phyloP scores from a whole-genome alignment of 1,140 invertebrate genomes.

The Dendroctonus valens region DNA sequence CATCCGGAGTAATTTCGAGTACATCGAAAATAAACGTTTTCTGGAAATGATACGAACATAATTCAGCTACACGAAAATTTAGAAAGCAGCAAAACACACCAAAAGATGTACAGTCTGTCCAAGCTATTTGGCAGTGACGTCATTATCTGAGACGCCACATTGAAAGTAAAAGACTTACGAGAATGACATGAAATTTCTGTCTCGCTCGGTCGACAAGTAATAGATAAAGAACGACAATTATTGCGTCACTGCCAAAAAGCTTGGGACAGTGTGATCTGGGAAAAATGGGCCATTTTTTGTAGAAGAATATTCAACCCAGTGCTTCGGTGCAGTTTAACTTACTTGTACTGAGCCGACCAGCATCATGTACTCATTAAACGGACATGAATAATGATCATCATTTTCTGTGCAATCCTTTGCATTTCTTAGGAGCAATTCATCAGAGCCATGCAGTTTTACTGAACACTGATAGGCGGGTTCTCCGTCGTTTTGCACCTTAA shows the following conservation, averaged over 20 bases:
- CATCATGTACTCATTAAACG: slow-evolving; percentile 9
- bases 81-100: slow-evolving; percentile 1
- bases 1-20: slow-evolving; percentile 15
- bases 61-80: too few relatives aligned
- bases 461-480: slow-evolving; percentile 37
- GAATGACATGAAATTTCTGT: neutral
- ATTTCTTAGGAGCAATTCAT: slow-evolving; percentile 32
- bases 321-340: too few relatives aligned
- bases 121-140: neutral
- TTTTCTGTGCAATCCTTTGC: slow-evolving; percentile 30
- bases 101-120: slow-evolving; percentile 7
- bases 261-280: too few relatives aligned
- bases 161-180: neutral
- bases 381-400: slow-evolving; percentile 34
- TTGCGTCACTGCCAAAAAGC: too few relatives aligned
- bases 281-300: too few relatives aligned
- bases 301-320: too few relatives aligned
- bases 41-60: too few relatives aligned
- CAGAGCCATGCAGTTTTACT: slow-evolving; percentile 23
- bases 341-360: slow-evolving; percentile 1
- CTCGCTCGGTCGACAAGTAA: neutral
- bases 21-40: slow-evolving; percentile 28
- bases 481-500: slow-evolving; percentile 28
- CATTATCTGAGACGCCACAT: neutral
- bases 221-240: too few relatives aligned